Conservation (phyloP, 2,113 vertebrate genomes). For the Machaerirhynchus nigripectus region DNA sequence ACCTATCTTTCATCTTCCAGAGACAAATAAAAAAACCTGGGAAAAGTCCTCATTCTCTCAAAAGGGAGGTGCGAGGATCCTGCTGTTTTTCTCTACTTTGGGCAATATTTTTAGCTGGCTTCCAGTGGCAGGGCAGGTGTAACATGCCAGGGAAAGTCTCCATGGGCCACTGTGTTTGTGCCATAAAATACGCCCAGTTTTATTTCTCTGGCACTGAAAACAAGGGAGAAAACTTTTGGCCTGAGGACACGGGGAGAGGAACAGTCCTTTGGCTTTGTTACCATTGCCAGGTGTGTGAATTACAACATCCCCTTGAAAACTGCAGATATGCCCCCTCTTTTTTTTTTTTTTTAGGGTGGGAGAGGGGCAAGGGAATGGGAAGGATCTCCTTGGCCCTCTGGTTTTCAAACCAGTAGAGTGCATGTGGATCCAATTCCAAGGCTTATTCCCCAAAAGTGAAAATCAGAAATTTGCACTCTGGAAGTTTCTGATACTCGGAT, state of each 20-base stretch:
- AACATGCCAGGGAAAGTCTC: neutral
- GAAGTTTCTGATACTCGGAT: neutral
- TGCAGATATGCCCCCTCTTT: accelerated
- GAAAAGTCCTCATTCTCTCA: neutral
- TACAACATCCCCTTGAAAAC: neutral
- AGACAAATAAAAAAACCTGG: neutral
- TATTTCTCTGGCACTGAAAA: neutral
- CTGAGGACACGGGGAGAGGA: neutral
- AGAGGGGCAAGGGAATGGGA: neutral
- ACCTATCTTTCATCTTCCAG: neutral
- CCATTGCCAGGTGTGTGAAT: neutral
- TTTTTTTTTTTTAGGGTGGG: neutral
- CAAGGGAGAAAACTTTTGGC: neutral
- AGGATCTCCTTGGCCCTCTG: neutral
- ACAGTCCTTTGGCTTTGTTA: neutral
- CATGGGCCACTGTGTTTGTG: neutral
- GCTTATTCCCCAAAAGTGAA: neutral
- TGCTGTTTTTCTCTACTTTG: neutral
- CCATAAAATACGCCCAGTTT: neutral
- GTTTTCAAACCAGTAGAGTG: neutral
- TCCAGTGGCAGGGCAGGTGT: neutral
- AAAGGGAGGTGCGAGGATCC: neutral
- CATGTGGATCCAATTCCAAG: neutral
- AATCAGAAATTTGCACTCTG: neutral
- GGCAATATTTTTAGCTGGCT: neutral